Base-by-base conservation (phyloP, 2,113 vertebrate species). In the Lethenteron reissneri region DNA sequence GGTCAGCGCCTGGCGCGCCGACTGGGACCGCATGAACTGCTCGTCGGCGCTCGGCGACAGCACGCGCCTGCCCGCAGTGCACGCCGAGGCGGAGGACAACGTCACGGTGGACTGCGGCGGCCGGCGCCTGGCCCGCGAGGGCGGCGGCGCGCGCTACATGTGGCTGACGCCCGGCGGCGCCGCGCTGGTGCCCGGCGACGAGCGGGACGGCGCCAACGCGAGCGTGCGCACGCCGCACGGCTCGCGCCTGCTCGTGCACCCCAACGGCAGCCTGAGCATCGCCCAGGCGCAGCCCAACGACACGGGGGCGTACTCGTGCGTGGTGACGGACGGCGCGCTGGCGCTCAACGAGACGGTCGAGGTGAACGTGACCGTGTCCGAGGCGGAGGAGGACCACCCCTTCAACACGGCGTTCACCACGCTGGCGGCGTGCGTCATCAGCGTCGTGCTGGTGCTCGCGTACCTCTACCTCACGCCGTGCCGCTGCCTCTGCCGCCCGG, bases 391-490 rank as follows among this genome's bases (percentile, higher is more conserved):
- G 41, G 41, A 41, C 41, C 78, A 92, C 78, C 95, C 95, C 80
- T 88, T 85, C 79, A 97, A 94, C 82, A 97, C 94, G 0, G 94
- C 86, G 1, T 97, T 96, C 75, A 97, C 94, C 75, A 97, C 94
- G 0, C 78, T 97, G n/a, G 89, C 95, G 76, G 92, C 90, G 71
- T 97, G 92, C 71, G 83, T 96, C 77, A 86, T 90, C 71, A 97
- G 94, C 13, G 92, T 92, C 74, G 85, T 97, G 74, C 81, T 97
- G 76, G 91, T 97, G 25, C 85, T 97, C 72, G 88, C 96, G 79
- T 97, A 97, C 76, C 83, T 97, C 77, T 97, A 92, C 78, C 81
- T 97, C 77, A 97, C 94, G 0, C 94, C 94, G 0, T 97, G 94
- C 71, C 88, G 85, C 76, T 97, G 92, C 79, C 90, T 89, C 80